These are phyloP conservation scores for Chironomus striatipennis DNA, from an alignment of 1,140 invertebrate genomes.

Conservation along the genomic window DNA sequence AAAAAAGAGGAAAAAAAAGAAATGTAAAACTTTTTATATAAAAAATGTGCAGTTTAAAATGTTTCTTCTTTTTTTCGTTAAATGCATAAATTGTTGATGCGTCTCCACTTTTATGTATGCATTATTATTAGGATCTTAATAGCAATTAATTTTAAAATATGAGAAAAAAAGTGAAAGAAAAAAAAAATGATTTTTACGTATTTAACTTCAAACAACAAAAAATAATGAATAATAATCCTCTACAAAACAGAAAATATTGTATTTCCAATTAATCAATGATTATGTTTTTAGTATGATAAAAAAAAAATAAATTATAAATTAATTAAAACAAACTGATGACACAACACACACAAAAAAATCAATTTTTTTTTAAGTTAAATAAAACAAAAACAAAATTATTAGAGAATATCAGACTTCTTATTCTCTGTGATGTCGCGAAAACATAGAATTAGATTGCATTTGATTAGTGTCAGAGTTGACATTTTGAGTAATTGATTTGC, in stretches of 20 bases:
- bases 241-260: neutral
- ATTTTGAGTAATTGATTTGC: too few species aligned
- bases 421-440: too few species aligned
- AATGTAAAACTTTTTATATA: neutral
- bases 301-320: neutral
- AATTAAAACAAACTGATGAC: neutral
- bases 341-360: neutral
- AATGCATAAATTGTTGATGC: neutral
- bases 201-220: neutral
- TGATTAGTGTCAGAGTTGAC: too few species aligned
- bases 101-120: constrained; percentile 12
- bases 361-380: too few species aligned
- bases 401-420: too few species aligned
- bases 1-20: neutral
- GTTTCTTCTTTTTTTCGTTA: neutral
- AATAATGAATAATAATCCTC: neutral
- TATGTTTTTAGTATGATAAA: constrained; percentile 1
- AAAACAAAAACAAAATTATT: too few species aligned
- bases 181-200: constrained; percentile 7
- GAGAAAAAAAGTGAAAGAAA: neutral
- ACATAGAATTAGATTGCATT: too few species aligned
- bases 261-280: neutral
- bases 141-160: too few species aligned
- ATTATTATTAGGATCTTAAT: constrained; percentile 9
- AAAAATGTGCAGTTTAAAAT: constrained; percentile 1